These are phyloP conservation scores for Poecilia gillii DNA, from an alignment of 2,797 vertebrate species.

Conservation along the genomic window DNA sequence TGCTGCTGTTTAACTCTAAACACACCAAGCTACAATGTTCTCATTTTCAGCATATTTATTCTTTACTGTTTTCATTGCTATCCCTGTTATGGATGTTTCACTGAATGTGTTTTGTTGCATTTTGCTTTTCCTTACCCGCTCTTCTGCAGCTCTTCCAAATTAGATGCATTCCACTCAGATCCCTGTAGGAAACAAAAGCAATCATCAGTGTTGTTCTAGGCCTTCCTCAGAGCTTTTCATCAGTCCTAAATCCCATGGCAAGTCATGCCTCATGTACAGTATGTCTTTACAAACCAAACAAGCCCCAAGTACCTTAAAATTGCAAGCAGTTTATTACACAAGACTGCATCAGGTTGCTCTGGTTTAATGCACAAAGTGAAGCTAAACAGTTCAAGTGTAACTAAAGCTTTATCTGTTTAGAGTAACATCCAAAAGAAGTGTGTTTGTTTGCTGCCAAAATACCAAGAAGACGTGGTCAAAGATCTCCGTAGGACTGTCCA, in stretches of 20 bases:
- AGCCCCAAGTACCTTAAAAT: conserved; percentile 44
- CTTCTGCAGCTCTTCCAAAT: conserved; percentile 95
- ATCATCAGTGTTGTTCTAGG: conserved; percentile 54
- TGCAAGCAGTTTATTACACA: conserved; percentile 13
- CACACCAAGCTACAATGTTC: background rate
- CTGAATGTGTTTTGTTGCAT: conserved; percentile 6
- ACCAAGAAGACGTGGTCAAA: conserved; percentile 98
- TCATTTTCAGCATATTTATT: background rate
- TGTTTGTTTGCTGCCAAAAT: conserved; percentile 39
- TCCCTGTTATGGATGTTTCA: conserved; percentile 1
- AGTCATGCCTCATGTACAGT: conserved; percentile 23
- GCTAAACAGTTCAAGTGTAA: background rate
- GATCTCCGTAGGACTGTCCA: conserved; percentile 98
- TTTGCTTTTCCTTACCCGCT: conserved; percentile 86
- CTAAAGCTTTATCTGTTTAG: background rate
- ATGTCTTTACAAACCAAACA: conserved; percentile 42
- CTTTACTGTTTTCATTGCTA: conserved; percentile 1
- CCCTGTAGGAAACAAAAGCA: conserved; percentile 84
- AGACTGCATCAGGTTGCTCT: conserved; percentile 8
- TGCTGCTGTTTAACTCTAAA: background rate
- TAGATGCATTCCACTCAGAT: conserved; percentile 98
- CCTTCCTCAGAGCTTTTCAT: conserved; percentile 51
- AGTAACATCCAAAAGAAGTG: background rate
- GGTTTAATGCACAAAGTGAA: background rate
- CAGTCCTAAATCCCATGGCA: conserved; percentile 47